A percentile compares a stretch with the other conserved stretches of the same genome.
Evolutionary conservation across 2,888 invertebrate genomes (phyloP).

Genomic region (Hydrotaea cyrtoneurina): DNA sequence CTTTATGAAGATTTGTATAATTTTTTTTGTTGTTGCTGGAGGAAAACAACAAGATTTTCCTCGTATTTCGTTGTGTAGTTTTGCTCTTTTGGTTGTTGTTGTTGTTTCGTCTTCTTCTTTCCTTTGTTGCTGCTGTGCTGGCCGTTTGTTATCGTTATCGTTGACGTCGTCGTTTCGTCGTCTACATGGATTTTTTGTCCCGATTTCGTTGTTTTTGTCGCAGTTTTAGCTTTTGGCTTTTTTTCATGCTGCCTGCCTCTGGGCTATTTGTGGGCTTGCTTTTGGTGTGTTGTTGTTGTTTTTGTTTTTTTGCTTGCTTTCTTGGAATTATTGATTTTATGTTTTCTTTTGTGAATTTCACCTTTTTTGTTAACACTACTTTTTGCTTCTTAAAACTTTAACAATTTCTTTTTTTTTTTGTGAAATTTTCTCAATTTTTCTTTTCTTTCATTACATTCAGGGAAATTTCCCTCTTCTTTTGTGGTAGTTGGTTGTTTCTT

Average conservation of each 20-base stretch:
- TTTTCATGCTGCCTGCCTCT: slow-evolving; percentile 52
- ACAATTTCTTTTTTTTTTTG: slow-evolving; percentile 34
- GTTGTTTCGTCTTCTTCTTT: slow-evolving; percentile 66
- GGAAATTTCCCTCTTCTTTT: neutral
- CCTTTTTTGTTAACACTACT: slow-evolving; percentile 41
- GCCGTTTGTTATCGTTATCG: slow-evolving; percentile 55
- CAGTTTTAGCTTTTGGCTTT: slow-evolving; percentile 63
- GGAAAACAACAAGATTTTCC: slow-evolving; percentile 32
- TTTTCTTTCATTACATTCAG: neutral
- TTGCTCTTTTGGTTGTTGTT: slow-evolving; percentile 66
- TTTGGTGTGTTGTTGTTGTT: slow-evolving; percentile 39
- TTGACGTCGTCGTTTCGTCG: slow-evolving; percentile 52
- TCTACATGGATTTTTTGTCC: slow-evolving; percentile 58
- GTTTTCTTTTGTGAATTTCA: slow-evolving; percentile 15
- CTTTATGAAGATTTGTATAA: slow-evolving; percentile 6
- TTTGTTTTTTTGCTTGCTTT: slow-evolving; percentile 50
- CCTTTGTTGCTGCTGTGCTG: slow-evolving; percentile 43
- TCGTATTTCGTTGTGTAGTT: slow-evolving; percentile 37
- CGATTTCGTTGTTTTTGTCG: slow-evolving; percentile 68
- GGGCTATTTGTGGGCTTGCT: slow-evolving; percentile 52
- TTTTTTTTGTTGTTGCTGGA: slow-evolving; percentile 6
- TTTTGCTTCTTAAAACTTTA: neutral
- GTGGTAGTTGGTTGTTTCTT: neutral
- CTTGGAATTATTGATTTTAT: slow-evolving; percentile 69
- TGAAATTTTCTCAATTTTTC: neutral